Conservation (phyloP, 2,113 vertebrate species). For the Xyrauchen texanus region DNA sequence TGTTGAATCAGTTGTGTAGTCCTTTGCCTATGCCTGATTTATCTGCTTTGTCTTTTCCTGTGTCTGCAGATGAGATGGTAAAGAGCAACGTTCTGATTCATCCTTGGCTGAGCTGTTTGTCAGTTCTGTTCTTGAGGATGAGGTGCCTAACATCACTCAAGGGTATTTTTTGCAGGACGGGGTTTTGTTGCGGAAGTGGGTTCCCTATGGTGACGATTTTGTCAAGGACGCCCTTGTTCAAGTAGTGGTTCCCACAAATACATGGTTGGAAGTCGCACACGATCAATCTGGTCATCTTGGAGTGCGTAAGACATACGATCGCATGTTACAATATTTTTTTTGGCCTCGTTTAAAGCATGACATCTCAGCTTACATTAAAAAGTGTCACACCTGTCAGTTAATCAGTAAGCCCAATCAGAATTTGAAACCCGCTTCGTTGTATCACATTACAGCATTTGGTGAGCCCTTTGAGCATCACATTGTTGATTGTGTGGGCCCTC, state of each 20-base stretch:
- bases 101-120: not conserved
- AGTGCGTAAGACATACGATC: not conserved
- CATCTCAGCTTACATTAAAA: not conserved
- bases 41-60: not conserved
- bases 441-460: not conserved
- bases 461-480: not conserved
- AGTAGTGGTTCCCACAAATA: not conserved
- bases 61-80: not conserved
- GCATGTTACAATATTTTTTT: not conserved
- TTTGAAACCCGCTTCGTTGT: not conserved
- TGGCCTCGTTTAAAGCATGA: not conserved
- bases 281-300: not conserved
- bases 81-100: not conserved
- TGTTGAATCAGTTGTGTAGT: not conserved
- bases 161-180: not conserved
- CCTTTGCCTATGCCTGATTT: not conserved
- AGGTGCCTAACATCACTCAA: not conserved
- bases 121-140: not conserved
- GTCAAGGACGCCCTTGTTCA: constrained; percentile 5
- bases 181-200: not conserved
- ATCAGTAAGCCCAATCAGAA: not conserved
- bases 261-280: not conserved
- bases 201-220: not conserved
- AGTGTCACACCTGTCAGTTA: not conserved
- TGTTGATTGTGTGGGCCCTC: not conserved